Evolutionary conservation across 2,888 invertebrate genomes (phyloP), one percentile per base, ranked within the genome.

Genomic region (Drosophila mimica): DNA sequence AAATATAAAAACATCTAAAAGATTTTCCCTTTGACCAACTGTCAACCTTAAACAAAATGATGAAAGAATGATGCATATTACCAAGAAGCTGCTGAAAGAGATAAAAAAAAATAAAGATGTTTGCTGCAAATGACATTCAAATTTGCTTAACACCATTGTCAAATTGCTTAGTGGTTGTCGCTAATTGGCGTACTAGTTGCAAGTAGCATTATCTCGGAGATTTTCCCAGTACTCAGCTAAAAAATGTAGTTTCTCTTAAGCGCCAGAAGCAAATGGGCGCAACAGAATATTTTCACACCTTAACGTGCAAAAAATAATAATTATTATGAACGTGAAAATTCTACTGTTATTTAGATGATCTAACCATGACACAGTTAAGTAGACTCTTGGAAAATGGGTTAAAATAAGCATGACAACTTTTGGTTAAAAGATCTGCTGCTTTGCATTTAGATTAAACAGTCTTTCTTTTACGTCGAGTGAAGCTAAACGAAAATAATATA

Each of bases 251-350:
- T 54, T 46, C 30, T 68, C 48, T 62, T 9, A 53, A 15, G 28
- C 17, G 49, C 9, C 28, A 49, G 17, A 49, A 8, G 15, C 49
- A 56, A 56, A 56, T 56, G n/a, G 38, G 25, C 34, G 31, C 59
- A 67, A 70, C 33, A 48, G 59, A 64, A 69, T 66, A 30, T 74
- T 8, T 80, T 83, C 60, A 77, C 87, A 82, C 81, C 59, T 52
- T 33, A 70, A 64, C 70, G 78, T 81, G 76, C 25, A 40, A 61
- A 52, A 25, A 70, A 76, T 8, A 34, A 53, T 34, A 25, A 13
- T 13, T 74, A 71, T 67, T 71, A 66, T 54, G 62, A 38, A 72
- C 66, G 63, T 74, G 76, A 82, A 88, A 88, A 81, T 74, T 74
- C 57, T 71, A 68, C 70, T 74, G 76, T 74, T 76, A 62, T 62